Base-by-base conservation (phyloP, 2,113 vertebrate genomes). In the Eptatretus burgeri region DNA sequence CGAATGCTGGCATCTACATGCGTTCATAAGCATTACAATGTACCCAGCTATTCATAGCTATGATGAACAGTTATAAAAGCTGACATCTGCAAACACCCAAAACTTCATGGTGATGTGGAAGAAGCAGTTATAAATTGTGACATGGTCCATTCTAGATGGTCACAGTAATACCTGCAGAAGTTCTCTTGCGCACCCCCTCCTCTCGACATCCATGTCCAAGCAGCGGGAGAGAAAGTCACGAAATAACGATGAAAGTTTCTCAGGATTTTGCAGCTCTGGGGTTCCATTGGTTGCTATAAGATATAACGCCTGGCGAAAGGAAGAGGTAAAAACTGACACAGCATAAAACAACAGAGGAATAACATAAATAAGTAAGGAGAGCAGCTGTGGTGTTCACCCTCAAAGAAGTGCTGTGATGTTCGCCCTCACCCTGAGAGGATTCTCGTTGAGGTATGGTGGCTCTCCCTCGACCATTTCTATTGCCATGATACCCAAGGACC, bases 181-280 rank as follows among this genome's bases (percentile, higher is more conserved):
- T 69, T 95, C 87, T 79, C 87, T 93, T 74, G 85, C 84, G 68
- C 85, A 84, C 16, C 85, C 85, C 71, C 91, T 78, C 72, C 89
- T 94, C 71, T 96, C 91, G 18, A 95, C 91, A 68, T 96, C 91
- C 88, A 96, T 96, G 70, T 96, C 91, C 76, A 96, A 77, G 73
- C 84, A 93, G 51, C 80, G 77, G 76, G 85, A 84, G 69, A 96
- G 78, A 75, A 96, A 96, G 70, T 96, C 87, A 66, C 88, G 78
- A 78, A 96, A 95, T 72, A 89, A 80, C 3, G 88, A 82, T 2
- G 86, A 86, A 65, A 96, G 77, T 70, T 95, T 96, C 73, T 96
- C 91, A 0, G 91, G 91, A 71, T 93, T 96, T 71, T 96, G 91
- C 62, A 96, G 80, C 69, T 96, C 91, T 9, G 91, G 91, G 14